Percentiles rank a stretch among this genome's conserved stretches.
Conservation (phyloP, 2,888 invertebrate species). For the Agrochola lota region DNA sequence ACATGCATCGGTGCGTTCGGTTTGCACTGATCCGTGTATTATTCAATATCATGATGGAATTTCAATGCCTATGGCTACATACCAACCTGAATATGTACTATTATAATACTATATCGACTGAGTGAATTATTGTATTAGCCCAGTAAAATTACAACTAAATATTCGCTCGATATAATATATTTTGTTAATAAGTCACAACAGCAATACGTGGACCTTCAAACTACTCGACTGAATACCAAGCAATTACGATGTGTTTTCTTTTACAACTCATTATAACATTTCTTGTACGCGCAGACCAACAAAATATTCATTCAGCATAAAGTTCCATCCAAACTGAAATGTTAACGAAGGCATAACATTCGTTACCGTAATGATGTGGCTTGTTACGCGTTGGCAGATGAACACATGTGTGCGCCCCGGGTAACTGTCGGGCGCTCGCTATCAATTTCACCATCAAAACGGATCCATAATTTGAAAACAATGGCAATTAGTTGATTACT, state of each 20-base stretch:
- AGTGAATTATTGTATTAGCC: too few species aligned
- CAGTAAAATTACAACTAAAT: too few species aligned
- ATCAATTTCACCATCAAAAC: slow-evolving; percentile 3
- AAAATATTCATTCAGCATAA: slow-evolving; percentile 9
- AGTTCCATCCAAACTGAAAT: slow-evolving; percentile 1
- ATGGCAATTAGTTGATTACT: not conserved
- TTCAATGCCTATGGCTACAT: too few species aligned
- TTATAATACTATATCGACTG: too few species aligned
- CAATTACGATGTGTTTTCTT: not conserved
- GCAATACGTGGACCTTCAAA: not conserved
- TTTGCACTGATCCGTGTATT: too few species aligned
- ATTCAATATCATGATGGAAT: too few species aligned
- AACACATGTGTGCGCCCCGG: not conserved
- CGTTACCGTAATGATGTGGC: slow-evolving; percentile 30
- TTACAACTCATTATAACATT: slow-evolving; percentile 1
- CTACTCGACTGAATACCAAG: not conserved
- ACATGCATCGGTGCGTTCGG: too few species aligned
- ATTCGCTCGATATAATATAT: too few species aligned
- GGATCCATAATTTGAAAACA: not conserved
- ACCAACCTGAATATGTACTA: too few species aligned
- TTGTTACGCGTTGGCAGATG: not conserved
- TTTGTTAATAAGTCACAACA: too few species aligned
- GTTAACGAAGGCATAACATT: slow-evolving; percentile 17
- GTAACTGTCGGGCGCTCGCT: not conserved
- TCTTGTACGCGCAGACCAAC: not conserved